These are phyloP conservation scores for Actenoides hombroni DNA, from an alignment of 2,113 vertebrate species.

Conservation along the genomic window DNA sequence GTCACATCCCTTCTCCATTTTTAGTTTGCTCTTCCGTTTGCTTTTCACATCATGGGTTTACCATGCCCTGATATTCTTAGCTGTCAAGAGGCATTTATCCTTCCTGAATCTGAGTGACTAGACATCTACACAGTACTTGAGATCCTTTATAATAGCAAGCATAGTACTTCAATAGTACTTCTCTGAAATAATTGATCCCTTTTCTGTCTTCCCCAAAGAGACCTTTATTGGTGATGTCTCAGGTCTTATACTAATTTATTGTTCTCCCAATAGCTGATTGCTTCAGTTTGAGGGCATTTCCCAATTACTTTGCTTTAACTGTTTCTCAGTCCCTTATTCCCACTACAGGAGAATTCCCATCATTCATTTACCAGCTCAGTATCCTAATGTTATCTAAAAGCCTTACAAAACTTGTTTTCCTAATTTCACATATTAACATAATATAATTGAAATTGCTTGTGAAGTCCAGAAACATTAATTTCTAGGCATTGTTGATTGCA, in stretches of 20 bases:
- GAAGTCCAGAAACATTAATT: constrained; percentile 45
- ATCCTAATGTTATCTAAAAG: constrained; percentile 5
- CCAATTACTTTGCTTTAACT: not conserved
- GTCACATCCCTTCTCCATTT: not conserved
- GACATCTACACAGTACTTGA: not conserved
- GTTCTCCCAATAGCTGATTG: not conserved
- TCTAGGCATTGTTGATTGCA: constrained; percentile 21
- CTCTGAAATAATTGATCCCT: not conserved
- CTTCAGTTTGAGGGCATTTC: not conserved
- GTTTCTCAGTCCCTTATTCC: not conserved
- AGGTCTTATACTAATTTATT: not conserved
- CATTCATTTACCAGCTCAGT: not conserved
- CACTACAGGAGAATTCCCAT: not conserved
- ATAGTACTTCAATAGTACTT: not conserved
- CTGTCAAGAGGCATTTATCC: not conserved
- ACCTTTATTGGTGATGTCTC: not conserved
- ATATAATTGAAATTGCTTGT: constrained; percentile 46
- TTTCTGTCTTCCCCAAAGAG: not conserved
- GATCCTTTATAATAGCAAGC: not conserved
- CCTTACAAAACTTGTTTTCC: constrained; percentile 10
- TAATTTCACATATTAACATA: constrained; percentile 42
- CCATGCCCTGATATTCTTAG: not conserved
- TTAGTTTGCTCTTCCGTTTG: not conserved
- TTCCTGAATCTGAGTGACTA: not conserved
- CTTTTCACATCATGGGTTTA: not conserved